phyloP scores from a whole-genome alignment of 2,113 vertebrate genomes.

The Oreochromis spilurus region DNA sequence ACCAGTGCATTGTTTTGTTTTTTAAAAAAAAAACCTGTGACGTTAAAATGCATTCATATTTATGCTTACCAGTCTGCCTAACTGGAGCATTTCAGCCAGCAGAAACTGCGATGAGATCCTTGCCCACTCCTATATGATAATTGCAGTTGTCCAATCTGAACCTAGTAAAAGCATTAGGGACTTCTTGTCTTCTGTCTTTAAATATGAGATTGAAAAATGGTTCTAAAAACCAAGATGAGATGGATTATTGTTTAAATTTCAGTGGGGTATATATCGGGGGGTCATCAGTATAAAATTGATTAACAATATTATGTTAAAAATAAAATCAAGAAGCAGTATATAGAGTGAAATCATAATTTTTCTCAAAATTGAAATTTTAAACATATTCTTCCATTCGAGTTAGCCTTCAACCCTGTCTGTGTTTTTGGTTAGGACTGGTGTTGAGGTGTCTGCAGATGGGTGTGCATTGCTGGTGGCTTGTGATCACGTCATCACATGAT shows the following conservation, averaged over 20 bases:
- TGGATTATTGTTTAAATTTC: neutral
- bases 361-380: neutral
- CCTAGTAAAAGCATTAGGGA: neutral
- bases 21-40: neutral
- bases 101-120: fast-evolving
- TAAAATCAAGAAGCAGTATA: neutral
- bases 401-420: neutral
- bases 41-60: neutral
- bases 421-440: neutral
- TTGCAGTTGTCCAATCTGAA: neutral
- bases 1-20: fast-evolving
- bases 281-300: neutral
- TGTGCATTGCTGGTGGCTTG: neutral
- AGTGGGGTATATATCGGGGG: neutral
- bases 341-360: neutral
- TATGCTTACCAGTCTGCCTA: neutral
- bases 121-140: neutral
- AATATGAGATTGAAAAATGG: neutral
- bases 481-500: neutral
- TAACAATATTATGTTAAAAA: fast-evolving
- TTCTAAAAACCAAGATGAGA: neutral
- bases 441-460: neutral
- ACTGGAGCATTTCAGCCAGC: neutral
- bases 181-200: neutral
- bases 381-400: neutral